These are phyloP conservation scores for Stercorarius parasiticus DNA, from an alignment of 2,113 vertebrate species.

Conservation along the genomic window DNA sequence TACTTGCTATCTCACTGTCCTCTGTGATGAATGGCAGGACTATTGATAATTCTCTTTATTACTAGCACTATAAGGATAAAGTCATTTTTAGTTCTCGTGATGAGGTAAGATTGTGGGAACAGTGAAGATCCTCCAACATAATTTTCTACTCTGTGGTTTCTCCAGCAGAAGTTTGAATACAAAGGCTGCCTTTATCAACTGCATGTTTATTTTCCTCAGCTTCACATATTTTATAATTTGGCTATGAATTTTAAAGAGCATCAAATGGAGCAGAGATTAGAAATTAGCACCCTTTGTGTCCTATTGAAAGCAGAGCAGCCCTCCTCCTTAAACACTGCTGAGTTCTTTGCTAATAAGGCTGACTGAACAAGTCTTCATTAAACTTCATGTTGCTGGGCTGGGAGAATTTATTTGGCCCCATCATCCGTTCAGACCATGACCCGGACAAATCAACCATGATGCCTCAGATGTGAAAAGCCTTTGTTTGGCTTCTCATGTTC, in stretches of 20 bases:
- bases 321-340: neutral
- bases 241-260: conserved; percentile 35
- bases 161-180: neutral
- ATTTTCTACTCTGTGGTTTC: neutral
- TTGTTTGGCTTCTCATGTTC: conserved; percentile 45
- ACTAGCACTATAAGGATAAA: neutral
- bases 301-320: conserved; percentile 19
- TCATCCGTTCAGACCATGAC: neutral
- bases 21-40: neutral
- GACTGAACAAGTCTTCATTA: conserved; percentile 65
- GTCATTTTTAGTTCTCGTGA: neutral
- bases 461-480: conserved; percentile 34
- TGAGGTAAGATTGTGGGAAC: neutral
- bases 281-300: conserved; percentile 60
- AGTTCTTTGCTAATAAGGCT: conserved; percentile 57
- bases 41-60: neutral
- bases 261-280: conserved; percentile 12
- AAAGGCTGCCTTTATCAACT: conserved; percentile 7
- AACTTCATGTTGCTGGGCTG: conserved; percentile 13
- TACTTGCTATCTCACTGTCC: neutral
- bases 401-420: conserved; percentile 19
- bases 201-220: neutral
- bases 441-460: conserved; percentile 36
- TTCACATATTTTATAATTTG: conserved; percentile 17
- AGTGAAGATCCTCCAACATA: neutral